Evolutionary conservation across 1,140 invertebrate species (phyloP).

Genomic region (Eueides isabella): DNA sequence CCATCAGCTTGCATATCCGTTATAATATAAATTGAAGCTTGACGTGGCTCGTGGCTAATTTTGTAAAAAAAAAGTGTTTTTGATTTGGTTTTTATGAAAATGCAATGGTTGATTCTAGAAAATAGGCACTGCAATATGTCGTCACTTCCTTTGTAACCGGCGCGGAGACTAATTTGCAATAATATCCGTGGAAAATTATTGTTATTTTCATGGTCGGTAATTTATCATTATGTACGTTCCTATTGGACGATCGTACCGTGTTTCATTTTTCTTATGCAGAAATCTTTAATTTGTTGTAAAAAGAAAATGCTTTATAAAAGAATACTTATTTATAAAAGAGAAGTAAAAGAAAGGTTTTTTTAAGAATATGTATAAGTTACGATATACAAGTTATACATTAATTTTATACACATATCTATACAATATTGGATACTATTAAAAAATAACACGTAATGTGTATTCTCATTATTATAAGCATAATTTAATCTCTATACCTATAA

Average conservation of each 20-base stretch:
- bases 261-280: background rate
- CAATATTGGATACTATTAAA: too few relatives aligned
- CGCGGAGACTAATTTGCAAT: conserved; percentile 30
- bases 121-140: conserved; percentile 3
- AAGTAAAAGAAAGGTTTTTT: too few relatives aligned
- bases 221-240: conserved; percentile 21
- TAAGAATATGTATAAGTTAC: too few relatives aligned
- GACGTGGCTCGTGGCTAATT: too few relatives aligned
- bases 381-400: too few relatives aligned
- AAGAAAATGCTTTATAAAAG: background rate
- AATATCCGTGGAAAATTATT: conserved; percentile 40
- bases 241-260: background rate
- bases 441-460: too few relatives aligned
- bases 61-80: too few relatives aligned
- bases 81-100: background rate
- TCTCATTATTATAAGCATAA: too few relatives aligned
- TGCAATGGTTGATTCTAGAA: background rate
- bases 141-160: conserved; percentile 21
- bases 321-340: too few relatives aligned
- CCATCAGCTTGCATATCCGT: background rate
- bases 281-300: background rate
- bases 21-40: background rate
- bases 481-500: background rate
- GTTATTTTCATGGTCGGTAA: conserved; percentile 33
- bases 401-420: too few relatives aligned